Evolutionary conservation across 2,888 invertebrate genomes (phyloP), one percentile per base, ranked within the genome.

Genomic region (Dexiosoma caninum): DNA sequence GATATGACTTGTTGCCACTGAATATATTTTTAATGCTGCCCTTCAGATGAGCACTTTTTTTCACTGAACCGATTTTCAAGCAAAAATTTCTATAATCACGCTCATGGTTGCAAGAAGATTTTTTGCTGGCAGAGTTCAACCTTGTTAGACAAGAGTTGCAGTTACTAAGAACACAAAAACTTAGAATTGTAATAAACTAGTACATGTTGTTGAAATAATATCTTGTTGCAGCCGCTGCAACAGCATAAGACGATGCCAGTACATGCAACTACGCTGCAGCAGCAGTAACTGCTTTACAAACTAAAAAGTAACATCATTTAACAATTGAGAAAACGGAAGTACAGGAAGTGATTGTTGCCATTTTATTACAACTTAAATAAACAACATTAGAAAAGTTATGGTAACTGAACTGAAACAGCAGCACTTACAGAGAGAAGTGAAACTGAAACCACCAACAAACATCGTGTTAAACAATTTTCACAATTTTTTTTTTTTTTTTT

Each of bases 311-410:
- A 49, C 49, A 79, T 66, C 53, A 64, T 71, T 67, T 62, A 77
- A 49, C 72, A 77, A 74, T 77, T 81, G 64, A 35, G 51, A 23
- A 64, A 74, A 69, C 77, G 77, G 77, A 81, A 77, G 59, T 77
- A 74, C n/a, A 55, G 72, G 69, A 81, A 81, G 57, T 81, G 49
- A 77, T 77, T 81, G 77, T 81, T 77, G 77, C 49, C 44, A 72
- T 69, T 69, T 72, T 72, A 72, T 53, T 64, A 74, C 72, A 69
- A 62, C 75, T 76, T 67, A 71, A 71, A 76, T 71, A 75, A 76
- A 80, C 66, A 80, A 42, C 51, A 32, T 74, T 69, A 72, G 53
- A 59, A 55, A 55, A 60, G 67, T 42, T 35, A 27, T 40, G 42
- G 49, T n/a, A 57, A 57, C 51, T n/a, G n/a, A 53, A 44, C 21